Evolutionary conservation across 35 echinoderm and acorn worm species (phyloP), one percentile per base, ranked within the genome.

Genomic region (Apostichopus japonicus): DNA sequence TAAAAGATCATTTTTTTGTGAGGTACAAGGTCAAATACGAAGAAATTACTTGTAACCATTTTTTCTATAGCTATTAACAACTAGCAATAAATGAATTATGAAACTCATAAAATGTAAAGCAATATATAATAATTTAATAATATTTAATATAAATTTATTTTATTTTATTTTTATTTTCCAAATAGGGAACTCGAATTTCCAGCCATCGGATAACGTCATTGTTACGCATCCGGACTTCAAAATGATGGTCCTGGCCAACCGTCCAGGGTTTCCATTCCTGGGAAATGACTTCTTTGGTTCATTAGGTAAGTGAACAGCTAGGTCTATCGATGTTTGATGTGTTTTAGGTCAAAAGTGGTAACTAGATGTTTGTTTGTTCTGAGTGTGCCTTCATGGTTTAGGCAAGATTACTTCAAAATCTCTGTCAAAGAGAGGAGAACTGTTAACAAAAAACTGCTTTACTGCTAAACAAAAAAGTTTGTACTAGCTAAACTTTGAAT

Each of bases 281-380:
- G 97, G 97, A 22, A 99, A 99, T 65, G 97, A 99, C 58, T 99
- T 99, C 83, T 99, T 99, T 78, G 95, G 97, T 54, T 67, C 97
- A 23, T 59, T 99, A 90, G 97, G 97, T 98, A 76, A 94, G 92
- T 70, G 16, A 23, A 59, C 59, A 15, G 16, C 77, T 44, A 44
- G 1, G 33, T 44, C 33, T 44, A 1, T 44, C 4, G 33, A 44
- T 44, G 3, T 4, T 44, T 44, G 33, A 44, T 44, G 33, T 44
- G 33, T 44, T 44, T 44, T 44, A 44, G 33, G 21, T 78, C 8
- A 9, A 44, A 23, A 78, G 17, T 78, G 21, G 5, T 1, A 17
- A 10, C 8, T 23, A 5, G 77, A 24, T 78, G 33, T 44, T 44
- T 44, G 33, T 44, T 44, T 44, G 33, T 44, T 44, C 33, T 4